Conservation (phyloP, 1,140 invertebrate genomes). For the Ceratina japonica region DNA sequence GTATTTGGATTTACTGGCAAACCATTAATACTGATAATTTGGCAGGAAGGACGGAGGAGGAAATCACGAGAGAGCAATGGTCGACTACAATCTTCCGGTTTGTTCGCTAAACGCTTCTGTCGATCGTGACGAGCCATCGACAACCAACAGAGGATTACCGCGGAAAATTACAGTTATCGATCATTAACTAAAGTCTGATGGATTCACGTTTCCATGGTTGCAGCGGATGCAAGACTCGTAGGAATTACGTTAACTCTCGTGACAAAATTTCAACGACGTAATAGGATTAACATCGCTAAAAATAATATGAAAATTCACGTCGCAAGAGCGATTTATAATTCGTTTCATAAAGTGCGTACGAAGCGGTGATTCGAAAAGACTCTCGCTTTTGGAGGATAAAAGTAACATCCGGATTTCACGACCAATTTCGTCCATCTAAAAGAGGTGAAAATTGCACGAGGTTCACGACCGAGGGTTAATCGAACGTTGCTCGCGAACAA, state of each 20-base stretch:
- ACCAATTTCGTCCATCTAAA: no score
- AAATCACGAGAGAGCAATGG: slow-evolving; percentile 44
- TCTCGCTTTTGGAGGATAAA: no score
- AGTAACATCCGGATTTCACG: no score
- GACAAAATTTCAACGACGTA: no score
- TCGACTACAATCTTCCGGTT: slow-evolving; percentile 31
- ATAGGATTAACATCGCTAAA: no score
- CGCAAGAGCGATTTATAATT: no score
- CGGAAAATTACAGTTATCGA: slow-evolving; percentile 31
- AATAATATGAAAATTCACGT: no score
- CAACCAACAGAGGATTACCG: neutral
- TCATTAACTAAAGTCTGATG: slow-evolving; percentile 7
- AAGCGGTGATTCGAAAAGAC: no score
- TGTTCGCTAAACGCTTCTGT: slow-evolving; percentile 9
- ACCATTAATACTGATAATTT: slow-evolving; percentile 54
- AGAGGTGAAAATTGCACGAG: neutral
- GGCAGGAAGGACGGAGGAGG: slow-evolving; percentile 47
- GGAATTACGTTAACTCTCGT: no score
- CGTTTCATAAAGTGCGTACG: no score
- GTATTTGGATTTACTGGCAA: slow-evolving; percentile 45
- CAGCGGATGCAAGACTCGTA: no score
- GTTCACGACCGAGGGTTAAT: neutral
- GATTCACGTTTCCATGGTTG: neutral
- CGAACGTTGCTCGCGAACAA: neutral
- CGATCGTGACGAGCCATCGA: slow-evolving; percentile 24